A percentile compares a stretch with the other conserved stretches of the same genome.
Conservation (phyloP, 2,113 vertebrate species). For the Ammospiza caudacuta region DNA sequence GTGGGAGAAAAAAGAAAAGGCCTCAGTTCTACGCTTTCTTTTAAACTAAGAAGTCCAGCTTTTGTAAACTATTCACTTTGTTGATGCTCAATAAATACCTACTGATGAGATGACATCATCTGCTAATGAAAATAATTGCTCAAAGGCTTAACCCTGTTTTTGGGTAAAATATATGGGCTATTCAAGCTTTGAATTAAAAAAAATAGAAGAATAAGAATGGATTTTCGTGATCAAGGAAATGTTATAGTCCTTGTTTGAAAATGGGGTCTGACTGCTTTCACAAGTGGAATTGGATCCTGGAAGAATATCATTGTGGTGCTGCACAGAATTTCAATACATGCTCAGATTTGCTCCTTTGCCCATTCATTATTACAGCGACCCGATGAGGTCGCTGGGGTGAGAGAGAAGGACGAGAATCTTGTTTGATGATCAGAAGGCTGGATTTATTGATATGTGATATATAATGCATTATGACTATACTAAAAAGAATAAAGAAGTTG, state of each 20-base stretch:
- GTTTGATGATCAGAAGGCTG: too few relatives aligned
- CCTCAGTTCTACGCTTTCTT: neutral
- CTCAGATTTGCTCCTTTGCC: neutral
- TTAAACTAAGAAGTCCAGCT: constrained; percentile 16
- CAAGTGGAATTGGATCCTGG: neutral
- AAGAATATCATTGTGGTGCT: neutral
- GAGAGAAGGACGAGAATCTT: too few relatives aligned
- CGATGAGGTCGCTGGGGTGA: too few relatives aligned
- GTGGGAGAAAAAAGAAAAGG: neutral
- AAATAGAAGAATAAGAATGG: neutral
- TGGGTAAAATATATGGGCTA: neutral
- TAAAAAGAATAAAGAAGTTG: too few relatives aligned
- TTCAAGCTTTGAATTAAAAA: neutral
- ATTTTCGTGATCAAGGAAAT: neutral
- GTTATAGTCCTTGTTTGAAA: neutral
- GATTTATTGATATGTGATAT: too few relatives aligned
- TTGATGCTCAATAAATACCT: neutral
- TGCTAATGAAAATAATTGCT: constrained; percentile 2
- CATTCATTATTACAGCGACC: neutral
- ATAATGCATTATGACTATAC: too few relatives aligned
- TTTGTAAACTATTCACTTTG: neutral
- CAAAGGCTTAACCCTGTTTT: neutral
- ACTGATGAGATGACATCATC: neutral
- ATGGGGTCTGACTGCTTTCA: neutral
- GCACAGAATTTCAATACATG: neutral